A percentile compares a stretch with the other conserved stretches of the same genome.
Conservation (phyloP, 2,888 invertebrate genomes). For the Aleiodes leptofemur region DNA sequence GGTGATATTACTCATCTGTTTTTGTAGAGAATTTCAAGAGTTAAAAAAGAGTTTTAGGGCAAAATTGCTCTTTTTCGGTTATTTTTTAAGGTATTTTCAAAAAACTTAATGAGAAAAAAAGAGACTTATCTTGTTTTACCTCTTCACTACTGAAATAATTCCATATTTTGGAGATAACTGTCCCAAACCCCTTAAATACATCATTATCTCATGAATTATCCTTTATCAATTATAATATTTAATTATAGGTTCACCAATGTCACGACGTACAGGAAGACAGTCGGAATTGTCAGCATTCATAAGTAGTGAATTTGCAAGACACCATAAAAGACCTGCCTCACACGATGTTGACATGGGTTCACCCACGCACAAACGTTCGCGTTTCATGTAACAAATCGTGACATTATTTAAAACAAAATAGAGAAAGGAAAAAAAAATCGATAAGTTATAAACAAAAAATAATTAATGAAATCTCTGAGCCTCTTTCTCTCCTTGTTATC, state of each 20-base stretch:
- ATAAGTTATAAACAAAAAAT: conserved; percentile 4
- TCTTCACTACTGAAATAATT: too few species aligned
- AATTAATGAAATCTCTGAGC: not conserved
- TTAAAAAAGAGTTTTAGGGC: too few species aligned
- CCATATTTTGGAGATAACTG: too few species aligned
- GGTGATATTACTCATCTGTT: too few species aligned
- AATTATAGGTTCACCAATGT: conserved; percentile 74
- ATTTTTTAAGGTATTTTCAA: too few species aligned
- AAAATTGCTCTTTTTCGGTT: too few species aligned
- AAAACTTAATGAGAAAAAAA: too few species aligned
- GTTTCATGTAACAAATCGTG: conserved; percentile 80
- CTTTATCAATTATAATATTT: conserved; percentile 14
- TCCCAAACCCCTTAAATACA: too few species aligned
- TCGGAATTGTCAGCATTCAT: conserved; percentile 85
- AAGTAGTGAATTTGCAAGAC: conserved; percentile 84
- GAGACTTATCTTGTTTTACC: too few species aligned
- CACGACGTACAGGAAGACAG: conserved; percentile 76
- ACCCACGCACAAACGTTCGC: conserved; percentile 85
- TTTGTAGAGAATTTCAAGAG: too few species aligned
- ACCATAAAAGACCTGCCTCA: conserved; percentile 83
- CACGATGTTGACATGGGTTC: conserved; percentile 87
- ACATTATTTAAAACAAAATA: conserved; percentile 52
- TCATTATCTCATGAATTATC: not conserved
- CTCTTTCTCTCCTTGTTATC: conserved; percentile 44
- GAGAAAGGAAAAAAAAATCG: conserved; percentile 19